A percentile compares a stretch with the other conserved stretches of the same genome.
Conservation (phyloP, 2,113 vertebrate genomes). For the Otus sunia region DNA sequence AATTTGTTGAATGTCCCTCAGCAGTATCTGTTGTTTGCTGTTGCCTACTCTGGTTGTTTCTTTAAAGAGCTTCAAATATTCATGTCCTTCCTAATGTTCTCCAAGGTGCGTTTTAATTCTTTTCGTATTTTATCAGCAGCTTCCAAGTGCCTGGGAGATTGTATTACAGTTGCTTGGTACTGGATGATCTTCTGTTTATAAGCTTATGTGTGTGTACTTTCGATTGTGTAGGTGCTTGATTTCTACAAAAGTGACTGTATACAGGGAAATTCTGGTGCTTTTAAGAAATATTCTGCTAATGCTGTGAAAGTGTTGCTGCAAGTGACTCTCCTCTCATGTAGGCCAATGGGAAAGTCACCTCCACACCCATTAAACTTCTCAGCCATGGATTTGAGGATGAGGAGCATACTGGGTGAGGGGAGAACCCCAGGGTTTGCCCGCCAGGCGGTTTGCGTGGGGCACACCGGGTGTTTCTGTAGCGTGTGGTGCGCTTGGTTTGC, state of each 20-base stretch:
- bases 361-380: not conserved
- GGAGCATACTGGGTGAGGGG: not conserved
- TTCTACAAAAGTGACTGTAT: not conserved
- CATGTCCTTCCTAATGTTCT: not conserved
- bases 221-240: not conserved
- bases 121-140: not conserved
- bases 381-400: accelerated
- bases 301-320: not conserved
- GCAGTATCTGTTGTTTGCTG: not conserved
- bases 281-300: not conserved
- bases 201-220: not conserved
- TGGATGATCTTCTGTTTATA: not conserved
- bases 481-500: accelerated
- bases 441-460: not conserved
- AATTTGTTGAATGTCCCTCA: not conserved
- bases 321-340: not conserved
- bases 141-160: not conserved
- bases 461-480: accelerated
- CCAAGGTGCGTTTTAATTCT: not conserved
- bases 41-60: not conserved
- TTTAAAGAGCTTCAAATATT: not conserved
- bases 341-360: not conserved
- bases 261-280: not conserved
- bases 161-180: not conserved
- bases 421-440: not conserved